These are phyloP conservation scores for Cyanoliseus patagonus DNA, from an alignment of 2,113 vertebrate genomes.

Conservation along the genomic window DNA sequence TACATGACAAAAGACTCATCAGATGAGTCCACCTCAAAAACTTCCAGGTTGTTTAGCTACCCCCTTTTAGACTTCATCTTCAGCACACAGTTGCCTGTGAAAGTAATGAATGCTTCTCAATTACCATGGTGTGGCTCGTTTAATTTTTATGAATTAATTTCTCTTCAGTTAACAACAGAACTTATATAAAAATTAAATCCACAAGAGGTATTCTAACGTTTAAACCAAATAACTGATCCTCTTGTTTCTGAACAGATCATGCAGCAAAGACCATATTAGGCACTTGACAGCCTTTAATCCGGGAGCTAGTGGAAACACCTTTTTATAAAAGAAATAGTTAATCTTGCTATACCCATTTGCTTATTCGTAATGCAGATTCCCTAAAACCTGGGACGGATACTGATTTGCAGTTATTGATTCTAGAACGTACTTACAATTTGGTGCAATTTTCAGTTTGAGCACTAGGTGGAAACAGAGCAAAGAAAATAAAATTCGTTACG, in stretches of 20 bases:
- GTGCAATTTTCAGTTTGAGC: neutral
- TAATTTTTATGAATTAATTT: neutral
- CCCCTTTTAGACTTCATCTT: neutral
- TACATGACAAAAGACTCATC: neutral
- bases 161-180: neutral
- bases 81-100: neutral
- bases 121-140: neutral
- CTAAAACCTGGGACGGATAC: neutral
- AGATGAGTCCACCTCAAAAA: neutral
- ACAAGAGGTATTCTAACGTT: neutral
- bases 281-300: neutral
- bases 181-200: neutral
- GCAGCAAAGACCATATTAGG: neutral
- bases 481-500: neutral
- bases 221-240: neutral
- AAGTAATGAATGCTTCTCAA: neutral
- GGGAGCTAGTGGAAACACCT: neutral
- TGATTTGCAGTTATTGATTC: accelerated
- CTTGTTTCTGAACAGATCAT: neutral
- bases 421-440: neutral
- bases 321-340: neutral
- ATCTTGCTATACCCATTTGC: neutral
- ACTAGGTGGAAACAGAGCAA: constrained; percentile 68
- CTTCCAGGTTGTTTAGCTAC: neutral
- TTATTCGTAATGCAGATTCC: neutral